Evolutionary conservation across 2,888 invertebrate species (phyloP), one percentile per base, ranked within the genome.

Genomic region (Sminthurinus aureus): DNA sequence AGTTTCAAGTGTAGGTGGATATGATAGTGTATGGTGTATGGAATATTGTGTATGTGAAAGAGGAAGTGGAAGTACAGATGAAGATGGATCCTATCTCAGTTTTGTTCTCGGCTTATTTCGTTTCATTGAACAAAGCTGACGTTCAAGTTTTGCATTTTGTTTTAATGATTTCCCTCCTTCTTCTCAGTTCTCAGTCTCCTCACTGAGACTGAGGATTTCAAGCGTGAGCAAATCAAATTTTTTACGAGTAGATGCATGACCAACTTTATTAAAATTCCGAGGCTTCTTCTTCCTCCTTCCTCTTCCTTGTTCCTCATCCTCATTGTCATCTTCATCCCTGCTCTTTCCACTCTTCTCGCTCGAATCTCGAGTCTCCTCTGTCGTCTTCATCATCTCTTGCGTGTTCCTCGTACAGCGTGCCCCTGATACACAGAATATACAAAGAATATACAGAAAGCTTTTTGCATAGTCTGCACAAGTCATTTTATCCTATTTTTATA

Each of bases 71-170:
- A n/a, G 22, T 15, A 64, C 9, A 64, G 64, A 64, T 15, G n/a
- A 64, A 64, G 64, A 64, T 15, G n/a, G 64, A 64, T 22, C 69
- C 22, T 69, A 12, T 22, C 20, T 69, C 11, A 64, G 64, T 69
- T 11, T 0, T 69, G 22, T 69, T 69, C 69, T 69, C 69, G 69
- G 69, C 69, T 77, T 64, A 24, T 22, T 20, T 78, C 26, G 78
- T 18, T 78, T 78, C 78, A 78, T 78, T 78, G 78, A 78, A n/a
- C 64, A 66, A 78, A 78, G 66, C 78, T 64, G 78, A 78, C 64
- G 77, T 50, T 75, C 71, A 71, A 71, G 24, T 71, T 71, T 74
- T 74, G 50, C 20, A 74, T 50, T 75, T 77, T 52, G 58, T 77
- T 77, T 52, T 77, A 52, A 77, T 58, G 22, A 58, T 58, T 77